Conservation (phyloP, 37 sponge, comb jelly and placozoan genomes). For the Mnemiopsis leidyi region DNA sequence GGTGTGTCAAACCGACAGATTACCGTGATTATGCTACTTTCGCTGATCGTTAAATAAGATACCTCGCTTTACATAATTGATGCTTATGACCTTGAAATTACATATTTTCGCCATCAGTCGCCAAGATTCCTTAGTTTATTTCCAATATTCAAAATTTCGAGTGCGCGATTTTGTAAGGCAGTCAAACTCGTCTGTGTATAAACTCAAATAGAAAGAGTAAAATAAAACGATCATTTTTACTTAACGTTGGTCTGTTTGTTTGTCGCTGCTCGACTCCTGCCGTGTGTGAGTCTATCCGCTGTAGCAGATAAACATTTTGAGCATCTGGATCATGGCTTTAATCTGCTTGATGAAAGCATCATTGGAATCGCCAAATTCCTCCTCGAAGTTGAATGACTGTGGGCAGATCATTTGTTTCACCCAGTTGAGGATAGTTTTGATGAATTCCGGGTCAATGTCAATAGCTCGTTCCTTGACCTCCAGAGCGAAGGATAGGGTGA, state of each 20-base stretch:
- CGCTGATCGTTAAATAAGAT: too few species aligned
- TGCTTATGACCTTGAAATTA: too few species aligned
- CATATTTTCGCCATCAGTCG: too few species aligned
- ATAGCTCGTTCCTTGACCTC: not conserved
- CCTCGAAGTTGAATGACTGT: not conserved
- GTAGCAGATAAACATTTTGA: not conserved
- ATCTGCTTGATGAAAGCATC: not conserved
- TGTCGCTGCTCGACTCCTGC: too few species aligned
- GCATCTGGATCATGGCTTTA: not conserved
- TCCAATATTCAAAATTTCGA: too few species aligned
- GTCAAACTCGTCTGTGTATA: not conserved
- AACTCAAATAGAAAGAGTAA: not conserved
- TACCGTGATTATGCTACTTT: too few species aligned
- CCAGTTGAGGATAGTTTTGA: not conserved
- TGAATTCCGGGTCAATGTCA: conserved; percentile 27
- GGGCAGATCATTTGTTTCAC: not conserved
- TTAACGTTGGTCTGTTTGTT: not conserved
- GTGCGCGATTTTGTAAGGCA: too few species aligned
- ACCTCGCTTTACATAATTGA: too few species aligned
- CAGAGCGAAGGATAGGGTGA: not conserved
- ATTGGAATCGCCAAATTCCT: not conserved
- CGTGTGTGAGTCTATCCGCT: not conserved
- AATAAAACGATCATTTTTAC: not conserved
- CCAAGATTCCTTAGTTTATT: too few species aligned
- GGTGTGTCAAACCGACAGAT: too few species aligned